These are phyloP conservation scores for Meloidogyne exigua DNA, from an alignment of 1,140 invertebrate genomes.

Conservation along the genomic window DNA sequence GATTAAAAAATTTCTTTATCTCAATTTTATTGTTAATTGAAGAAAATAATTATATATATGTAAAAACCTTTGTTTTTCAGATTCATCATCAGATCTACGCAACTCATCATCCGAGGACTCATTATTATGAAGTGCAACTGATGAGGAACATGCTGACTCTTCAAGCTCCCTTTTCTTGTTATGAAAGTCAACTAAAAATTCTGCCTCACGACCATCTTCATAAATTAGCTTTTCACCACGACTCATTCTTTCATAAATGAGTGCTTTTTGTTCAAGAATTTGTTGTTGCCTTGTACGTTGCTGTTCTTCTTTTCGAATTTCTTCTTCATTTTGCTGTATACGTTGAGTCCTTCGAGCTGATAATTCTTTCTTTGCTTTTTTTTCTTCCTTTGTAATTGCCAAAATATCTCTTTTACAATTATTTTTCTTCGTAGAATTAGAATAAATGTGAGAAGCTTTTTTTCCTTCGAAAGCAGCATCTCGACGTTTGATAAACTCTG, in stretches of 20 bases:
- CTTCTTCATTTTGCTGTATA: slow-evolving; percentile 28
- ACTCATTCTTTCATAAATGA: slow-evolving; percentile 41
- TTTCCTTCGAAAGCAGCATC: slow-evolving; percentile 19
- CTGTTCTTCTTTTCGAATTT: slow-evolving; percentile 34
- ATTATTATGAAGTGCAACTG: not conserved
- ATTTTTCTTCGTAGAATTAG: not conserved
- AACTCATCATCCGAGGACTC: slow-evolving; percentile 3
- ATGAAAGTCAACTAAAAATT: slow-evolving; percentile 30
- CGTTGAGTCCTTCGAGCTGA: slow-evolving; percentile 8
- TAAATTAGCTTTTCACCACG: slow-evolving; percentile 37
- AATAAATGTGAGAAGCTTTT: slow-evolving; percentile 3
- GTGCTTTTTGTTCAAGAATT: slow-evolving; percentile 30
- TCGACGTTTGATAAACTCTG: slow-evolving; percentile 27
- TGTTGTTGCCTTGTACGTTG: slow-evolving; percentile 32
- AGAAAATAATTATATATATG: not conserved
- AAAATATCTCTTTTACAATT: slow-evolving; percentile 17
- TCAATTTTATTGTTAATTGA: no score
- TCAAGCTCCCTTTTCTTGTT: slow-evolving; percentile 26
- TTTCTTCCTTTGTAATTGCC: slow-evolving; percentile 36
- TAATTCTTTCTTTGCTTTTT: slow-evolving; percentile 27
- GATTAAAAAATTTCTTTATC: no score
- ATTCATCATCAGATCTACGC: not conserved
- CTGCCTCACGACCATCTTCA: slow-evolving; percentile 34
- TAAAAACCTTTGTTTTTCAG: not conserved
- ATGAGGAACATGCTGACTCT: not conserved